Conservation (phyloP, 2,888 invertebrate genomes). For the Uropetala carovei region DNA sequence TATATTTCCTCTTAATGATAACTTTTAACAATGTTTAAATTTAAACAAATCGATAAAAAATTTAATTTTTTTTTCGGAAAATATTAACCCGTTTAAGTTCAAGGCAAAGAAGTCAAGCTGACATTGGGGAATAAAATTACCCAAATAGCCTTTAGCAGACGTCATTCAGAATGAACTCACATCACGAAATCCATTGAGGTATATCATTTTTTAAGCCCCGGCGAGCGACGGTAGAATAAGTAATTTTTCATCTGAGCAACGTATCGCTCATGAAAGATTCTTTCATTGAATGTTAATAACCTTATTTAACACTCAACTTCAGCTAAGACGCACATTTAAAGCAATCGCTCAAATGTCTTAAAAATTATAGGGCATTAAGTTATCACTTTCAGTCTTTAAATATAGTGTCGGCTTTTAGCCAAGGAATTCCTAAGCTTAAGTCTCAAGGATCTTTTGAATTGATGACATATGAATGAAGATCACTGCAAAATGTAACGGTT, state of each 20-base stretch:
- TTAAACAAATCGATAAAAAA: not conserved
- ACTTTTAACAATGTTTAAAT: too few species aligned
- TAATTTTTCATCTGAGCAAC: not conserved
- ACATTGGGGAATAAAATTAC: too few species aligned
- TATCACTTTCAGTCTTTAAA: not conserved
- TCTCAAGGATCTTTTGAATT: not conserved
- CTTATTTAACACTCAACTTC: not conserved
- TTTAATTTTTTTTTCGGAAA: not conserved
- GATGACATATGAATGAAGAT: not conserved
- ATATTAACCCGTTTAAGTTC: not conserved
- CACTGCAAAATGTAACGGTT: not conserved
- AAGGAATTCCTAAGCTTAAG: not conserved
- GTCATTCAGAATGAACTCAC: too few species aligned
- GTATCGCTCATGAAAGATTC: not conserved
- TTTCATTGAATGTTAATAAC: constrained; percentile 37
- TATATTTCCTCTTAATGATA: not conserved
- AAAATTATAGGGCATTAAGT: not conserved
- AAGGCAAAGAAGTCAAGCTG: not conserved
- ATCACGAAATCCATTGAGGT: not conserved
- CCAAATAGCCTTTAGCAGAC: too few species aligned
- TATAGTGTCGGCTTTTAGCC: not conserved
- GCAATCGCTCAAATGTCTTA: not conserved
- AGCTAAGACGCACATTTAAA: not conserved
- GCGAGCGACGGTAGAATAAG: too few species aligned
- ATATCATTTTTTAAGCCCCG: not conserved